These are phyloP conservation scores for Crotalus helleri DNA, from an alignment of 2,113 vertebrate genomes.

Conservation along the genomic window DNA sequence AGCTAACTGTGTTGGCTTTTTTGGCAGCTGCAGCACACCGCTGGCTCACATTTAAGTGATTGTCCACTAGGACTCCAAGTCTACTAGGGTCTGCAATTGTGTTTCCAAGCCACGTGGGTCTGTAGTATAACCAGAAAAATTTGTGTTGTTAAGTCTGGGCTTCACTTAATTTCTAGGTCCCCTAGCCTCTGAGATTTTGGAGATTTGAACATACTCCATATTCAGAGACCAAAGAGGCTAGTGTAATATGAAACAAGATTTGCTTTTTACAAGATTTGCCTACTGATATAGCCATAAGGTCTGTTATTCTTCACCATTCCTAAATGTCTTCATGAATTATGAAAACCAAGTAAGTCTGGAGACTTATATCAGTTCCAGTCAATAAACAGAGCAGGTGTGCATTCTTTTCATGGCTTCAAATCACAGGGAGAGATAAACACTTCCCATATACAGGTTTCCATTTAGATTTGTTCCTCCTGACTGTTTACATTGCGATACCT, in stretches of 20 bases:
- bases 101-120: background rate
- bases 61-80: background rate
- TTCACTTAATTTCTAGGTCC: background rate
- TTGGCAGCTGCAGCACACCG: too few species aligned
- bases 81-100: background rate
- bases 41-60: too few species aligned
- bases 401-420: background rate
- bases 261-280: slow-evolving; percentile 12
- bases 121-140: background rate
- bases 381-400: slow-evolving; percentile 35
- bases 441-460: background rate
- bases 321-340: background rate
- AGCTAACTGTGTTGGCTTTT: too few species aligned
- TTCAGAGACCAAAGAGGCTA: background rate
- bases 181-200: background rate
- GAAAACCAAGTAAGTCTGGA: slow-evolving; percentile 23
- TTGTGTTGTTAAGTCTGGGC: background rate
- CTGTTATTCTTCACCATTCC: background rate
- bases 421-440: background rate
- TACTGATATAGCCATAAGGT: background rate
- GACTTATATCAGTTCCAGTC: slow-evolving; percentile 27
- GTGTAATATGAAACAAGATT: background rate
- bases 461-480: background rate
- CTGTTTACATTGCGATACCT: background rate
- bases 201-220: background rate